Percentiles rank a stretch among this genome's conserved stretches.
phyloP scores from a whole-genome alignment of 2,888 invertebrate species.

The Agrochola circellaris region DNA sequence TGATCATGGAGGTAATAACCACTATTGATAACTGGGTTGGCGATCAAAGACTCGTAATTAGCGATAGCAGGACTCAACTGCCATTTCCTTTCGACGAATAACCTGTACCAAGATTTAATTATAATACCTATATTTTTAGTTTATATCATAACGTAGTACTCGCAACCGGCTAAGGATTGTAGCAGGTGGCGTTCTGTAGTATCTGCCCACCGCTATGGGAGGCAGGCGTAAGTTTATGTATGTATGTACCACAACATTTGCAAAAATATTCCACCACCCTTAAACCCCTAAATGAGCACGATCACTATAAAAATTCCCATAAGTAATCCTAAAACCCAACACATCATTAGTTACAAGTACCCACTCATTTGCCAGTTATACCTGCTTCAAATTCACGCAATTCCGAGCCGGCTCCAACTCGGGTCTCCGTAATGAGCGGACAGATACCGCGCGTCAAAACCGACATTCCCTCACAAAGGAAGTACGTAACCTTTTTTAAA shows the following conservation, averaged over 20 bases:
- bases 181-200: neutral
- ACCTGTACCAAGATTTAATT: too few species aligned
- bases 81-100: neutral
- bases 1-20: too few species aligned
- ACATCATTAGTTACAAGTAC: constrained; percentile 57
- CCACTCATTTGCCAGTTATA: constrained; percentile 58
- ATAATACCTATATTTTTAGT: too few species aligned
- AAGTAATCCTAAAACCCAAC: constrained; percentile 34
- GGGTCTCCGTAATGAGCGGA: constrained; percentile 56
- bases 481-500: constrained; percentile 71
- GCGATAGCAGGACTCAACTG: neutral
- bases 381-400: constrained; percentile 58
- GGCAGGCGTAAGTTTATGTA: neutral
- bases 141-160: too few species aligned
- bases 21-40: neutral
- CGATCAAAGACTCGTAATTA: neutral
- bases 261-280: neutral
- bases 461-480: constrained; percentile 68
- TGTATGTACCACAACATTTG: neutral
- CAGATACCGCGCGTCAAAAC: constrained; percentile 59
- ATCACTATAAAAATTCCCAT: constrained; percentile 40
- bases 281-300: constrained; percentile 19
- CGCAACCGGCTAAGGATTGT: neutral
- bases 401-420: constrained; percentile 25
- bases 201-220: too few species aligned